phyloP scores from a whole-genome alignment of 2,797 vertebrate genomes.

The Poeciliopsis paucimaculata region DNA sequence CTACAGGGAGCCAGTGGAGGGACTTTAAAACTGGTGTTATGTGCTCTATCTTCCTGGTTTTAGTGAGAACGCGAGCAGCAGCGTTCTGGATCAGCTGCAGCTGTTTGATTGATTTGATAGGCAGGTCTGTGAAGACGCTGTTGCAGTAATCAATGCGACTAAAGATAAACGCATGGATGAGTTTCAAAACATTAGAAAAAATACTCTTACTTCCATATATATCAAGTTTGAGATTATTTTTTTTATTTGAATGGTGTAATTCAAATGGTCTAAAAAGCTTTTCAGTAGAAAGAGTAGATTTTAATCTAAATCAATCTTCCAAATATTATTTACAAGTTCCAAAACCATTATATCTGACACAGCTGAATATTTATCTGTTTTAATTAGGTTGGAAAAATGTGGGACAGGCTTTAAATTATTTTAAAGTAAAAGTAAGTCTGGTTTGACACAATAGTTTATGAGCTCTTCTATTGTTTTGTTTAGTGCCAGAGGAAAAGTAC shows the following conservation, averaged over 20 bases:
- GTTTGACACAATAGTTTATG: not conserved
- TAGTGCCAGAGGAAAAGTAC: slow-evolving; percentile 95
- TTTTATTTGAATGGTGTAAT: not conserved
- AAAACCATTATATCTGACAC: not conserved
- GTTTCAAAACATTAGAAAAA: not conserved
- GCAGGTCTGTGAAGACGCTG: too few species aligned
- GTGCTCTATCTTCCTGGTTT: too few species aligned
- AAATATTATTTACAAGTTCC: not conserved
- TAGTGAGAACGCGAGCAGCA: too few species aligned
- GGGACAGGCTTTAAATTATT: not conserved
- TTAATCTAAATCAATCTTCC: not conserved
- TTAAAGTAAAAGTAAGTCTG: not conserved
- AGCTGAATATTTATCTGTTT: not conserved
- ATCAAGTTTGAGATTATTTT: not conserved
- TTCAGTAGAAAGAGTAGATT: not conserved
- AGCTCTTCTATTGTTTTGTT: slow-evolving; percentile 27
- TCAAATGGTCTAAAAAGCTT: slow-evolving; percentile 3
- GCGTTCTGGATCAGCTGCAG: too few species aligned
- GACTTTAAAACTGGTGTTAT: too few species aligned
- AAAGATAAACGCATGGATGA: too few species aligned
- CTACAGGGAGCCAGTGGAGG: too few species aligned
- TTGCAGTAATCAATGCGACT: too few species aligned
- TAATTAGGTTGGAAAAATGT: not conserved
- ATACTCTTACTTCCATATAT: not conserved
- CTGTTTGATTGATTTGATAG: too few species aligned